These are phyloP conservation scores for Epinephelus lanceolatus DNA, from an alignment of 2,113 vertebrate species.

Conservation along the genomic window DNA sequence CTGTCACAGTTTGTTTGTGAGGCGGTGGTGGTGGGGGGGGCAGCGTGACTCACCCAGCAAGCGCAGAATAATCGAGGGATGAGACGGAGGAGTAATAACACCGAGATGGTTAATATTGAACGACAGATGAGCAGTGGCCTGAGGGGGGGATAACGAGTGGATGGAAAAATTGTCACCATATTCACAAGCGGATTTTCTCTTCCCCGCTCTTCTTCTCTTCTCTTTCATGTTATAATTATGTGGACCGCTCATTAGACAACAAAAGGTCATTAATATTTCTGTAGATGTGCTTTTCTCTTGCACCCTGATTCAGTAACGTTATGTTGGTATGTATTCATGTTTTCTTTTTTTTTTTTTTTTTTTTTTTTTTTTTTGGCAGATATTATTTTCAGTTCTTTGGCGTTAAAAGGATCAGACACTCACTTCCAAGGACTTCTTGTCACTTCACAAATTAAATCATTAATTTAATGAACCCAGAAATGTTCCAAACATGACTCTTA, in stretches of 20 bases:
- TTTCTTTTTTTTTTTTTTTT: neutral
- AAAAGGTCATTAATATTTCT: neutral
- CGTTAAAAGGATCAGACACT: too few relatives aligned
- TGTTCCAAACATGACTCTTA: too few relatives aligned
- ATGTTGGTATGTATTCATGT: neutral
- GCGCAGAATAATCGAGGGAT: conserved; percentile 60
- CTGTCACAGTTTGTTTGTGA: conserved; percentile 39
- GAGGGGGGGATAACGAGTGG: conserved; percentile 29
- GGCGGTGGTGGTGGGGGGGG: neutral
- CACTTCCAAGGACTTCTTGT: too few relatives aligned
- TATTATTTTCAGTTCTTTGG: neutral
- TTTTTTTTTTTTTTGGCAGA: neutral
- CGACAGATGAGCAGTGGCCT: conserved; percentile 72
- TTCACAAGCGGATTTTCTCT: conserved; percentile 2
- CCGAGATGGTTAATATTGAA: conserved; percentile 75
- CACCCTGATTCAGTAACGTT: neutral
- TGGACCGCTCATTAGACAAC: conserved; percentile 7
- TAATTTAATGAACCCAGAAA: too few relatives aligned
- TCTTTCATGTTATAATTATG: neutral
- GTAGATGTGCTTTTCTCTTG: neutral
- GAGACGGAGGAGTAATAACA: conserved; percentile 68
- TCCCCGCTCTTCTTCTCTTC: neutral
- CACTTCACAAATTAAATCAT: too few relatives aligned
- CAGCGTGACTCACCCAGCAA: conserved; percentile 64
- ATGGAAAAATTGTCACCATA: conserved; percentile 54